Base-by-base conservation (phyloP, 1,140 invertebrate genomes). In the Apis cerana region DNA sequence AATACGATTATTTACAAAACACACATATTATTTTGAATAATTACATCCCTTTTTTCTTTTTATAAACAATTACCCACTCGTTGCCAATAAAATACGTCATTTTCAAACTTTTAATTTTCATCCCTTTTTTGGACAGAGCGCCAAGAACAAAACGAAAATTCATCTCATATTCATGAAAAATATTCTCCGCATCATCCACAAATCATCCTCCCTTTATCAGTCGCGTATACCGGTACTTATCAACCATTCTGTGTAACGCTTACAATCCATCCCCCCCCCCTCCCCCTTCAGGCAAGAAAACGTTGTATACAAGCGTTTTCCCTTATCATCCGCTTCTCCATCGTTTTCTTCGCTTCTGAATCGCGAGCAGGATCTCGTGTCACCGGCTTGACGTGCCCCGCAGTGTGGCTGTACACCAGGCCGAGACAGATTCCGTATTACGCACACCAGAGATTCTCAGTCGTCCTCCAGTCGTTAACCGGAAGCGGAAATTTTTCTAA, bases 331-430 rank as follows among this genome's bases (percentile, higher is more conserved):
- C 48, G 74, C 15, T 65, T 70, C 71, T 62, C 27, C 50, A 12
- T 3, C 50, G 27, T 87, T 87, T 75, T 87, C 81, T 75, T 84
- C 68, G 82, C 69, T 77, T 74, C 43, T 62, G 75, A 87, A 85
- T 75, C 72, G 85, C 64, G 74, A 86, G 64, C 76, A 61, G 33
- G 67, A 54, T 74, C 74, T 72, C 65, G 33, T n/a, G 71, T 71
- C 70, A 59, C 79, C 75, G 80, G 50, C 83, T 71, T 72, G 79
- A 81, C 71, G 79, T 82, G 80, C 74, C 74, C 74, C 33, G 74
- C 74, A 77, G 74, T 71, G 43, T 58, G 33, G 33, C 43, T 13
- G 65, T 48, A 68, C 33, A 2, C 12, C 15, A 33, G 19, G 23
- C 12, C 15, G 33, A 77, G 74, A 69, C 80, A 69, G 65, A 69